Evolutionary conservation across 2,113 vertebrate genomes (phyloP).

Genomic region (Mirounga angustirostris): DNA sequence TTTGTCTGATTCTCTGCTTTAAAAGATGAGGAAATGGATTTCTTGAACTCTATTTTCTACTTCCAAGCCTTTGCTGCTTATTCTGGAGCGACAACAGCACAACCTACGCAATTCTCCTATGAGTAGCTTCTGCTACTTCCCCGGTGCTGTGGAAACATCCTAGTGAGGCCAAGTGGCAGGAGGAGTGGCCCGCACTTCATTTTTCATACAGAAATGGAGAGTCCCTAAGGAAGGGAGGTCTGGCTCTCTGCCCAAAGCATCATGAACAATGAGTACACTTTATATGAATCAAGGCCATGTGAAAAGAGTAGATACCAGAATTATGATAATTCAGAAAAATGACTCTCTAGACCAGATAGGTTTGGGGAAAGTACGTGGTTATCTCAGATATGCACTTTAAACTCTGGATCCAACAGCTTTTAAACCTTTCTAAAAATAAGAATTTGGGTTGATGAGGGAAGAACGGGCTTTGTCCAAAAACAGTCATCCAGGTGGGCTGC

Average conservation of each 20-base stretch:
- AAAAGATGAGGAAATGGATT: slow-evolving; percentile 38
- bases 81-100: background rate
- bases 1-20: slow-evolving; percentile 22
- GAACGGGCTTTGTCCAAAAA: slow-evolving; percentile 11
- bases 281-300: background rate
- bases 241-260: slow-evolving; percentile 53
- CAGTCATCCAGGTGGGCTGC: background rate
- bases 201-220: slow-evolving; percentile 56
- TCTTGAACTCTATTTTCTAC: background rate
- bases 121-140: background rate
- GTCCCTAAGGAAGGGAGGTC: background rate
- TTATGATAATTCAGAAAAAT: background rate
- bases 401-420: background rate
- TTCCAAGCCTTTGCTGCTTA: background rate
- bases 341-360: background rate
- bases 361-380: background rate
- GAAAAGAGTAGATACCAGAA: slow-evolving; percentile 34
- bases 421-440: slow-evolving; percentile 41
- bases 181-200: background rate
- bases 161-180: background rate
- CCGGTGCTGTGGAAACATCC: background rate
- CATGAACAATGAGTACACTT: background rate
- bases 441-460: slow-evolving; percentile 46
- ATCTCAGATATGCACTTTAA: background rate
- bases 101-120: background rate